Conservation (phyloP, 2,113 vertebrate species). For the Coregonus clupeaformis region DNA sequence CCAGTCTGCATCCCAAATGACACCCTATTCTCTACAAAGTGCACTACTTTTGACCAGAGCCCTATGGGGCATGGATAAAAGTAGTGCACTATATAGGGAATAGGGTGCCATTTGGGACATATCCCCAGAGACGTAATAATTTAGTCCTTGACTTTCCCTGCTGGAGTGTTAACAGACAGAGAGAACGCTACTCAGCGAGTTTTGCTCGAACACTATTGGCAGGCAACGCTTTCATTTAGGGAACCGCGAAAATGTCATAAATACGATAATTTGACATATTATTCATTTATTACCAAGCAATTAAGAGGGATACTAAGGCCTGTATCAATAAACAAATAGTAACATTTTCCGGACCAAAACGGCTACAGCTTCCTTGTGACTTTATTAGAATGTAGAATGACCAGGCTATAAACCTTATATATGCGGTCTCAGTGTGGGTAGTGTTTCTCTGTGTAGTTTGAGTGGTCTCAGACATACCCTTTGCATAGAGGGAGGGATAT, state of each 20-base stretch:
- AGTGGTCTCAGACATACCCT: slow-evolving; percentile 64
- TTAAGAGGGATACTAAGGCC: slow-evolving; percentile 52
- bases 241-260: slow-evolving; percentile 62
- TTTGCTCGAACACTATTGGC: slow-evolving; percentile 60
- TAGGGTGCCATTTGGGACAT: too few species aligned
- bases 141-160: slow-evolving; percentile 46
- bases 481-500: slow-evolving; percentile 67
- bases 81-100: slow-evolving; percentile 49
- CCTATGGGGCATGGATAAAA: slow-evolving; percentile 49
- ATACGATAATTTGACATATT: slow-evolving; percentile 46
- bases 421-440: background rate
- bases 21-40: too few species aligned
- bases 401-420: background rate
- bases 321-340: slow-evolving; percentile 40
- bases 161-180: slow-evolving; percentile 41
- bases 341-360: slow-evolving; percentile 23
- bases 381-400: slow-evolving; percentile 10
- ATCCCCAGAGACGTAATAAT: slow-evolving; percentile 20
- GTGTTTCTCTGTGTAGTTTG: background rate
- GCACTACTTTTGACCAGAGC: too few species aligned
- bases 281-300: slow-evolving; percentile 51
- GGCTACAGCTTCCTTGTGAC: slow-evolving; percentile 28
- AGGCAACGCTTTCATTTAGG: slow-evolving; percentile 59
- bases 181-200: slow-evolving; percentile 30
- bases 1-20: too few species aligned